Conservation (phyloP, 2,113 vertebrate genomes). For the Sapayoa aenigma region DNA sequence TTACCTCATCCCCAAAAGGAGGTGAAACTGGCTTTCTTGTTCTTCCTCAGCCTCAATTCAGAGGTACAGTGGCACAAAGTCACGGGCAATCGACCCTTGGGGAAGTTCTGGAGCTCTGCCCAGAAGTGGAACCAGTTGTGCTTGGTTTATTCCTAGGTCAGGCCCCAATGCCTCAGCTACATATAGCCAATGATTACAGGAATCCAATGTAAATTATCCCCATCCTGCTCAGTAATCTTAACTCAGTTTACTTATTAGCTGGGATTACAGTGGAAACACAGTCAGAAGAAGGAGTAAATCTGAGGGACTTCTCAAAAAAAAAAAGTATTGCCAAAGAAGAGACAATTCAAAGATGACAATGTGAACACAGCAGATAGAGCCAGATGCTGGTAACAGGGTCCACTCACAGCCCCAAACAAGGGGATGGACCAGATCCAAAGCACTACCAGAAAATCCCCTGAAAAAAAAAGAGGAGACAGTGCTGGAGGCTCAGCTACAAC, state of each 20-base stretch:
- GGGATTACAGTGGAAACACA: background rate
- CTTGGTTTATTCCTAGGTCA: background rate
- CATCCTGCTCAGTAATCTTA: background rate
- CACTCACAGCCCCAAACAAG: background rate
- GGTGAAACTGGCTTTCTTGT: background rate
- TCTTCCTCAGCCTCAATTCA: background rate
- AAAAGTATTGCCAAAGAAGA: background rate
- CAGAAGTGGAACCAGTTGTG: background rate
- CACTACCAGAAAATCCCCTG: accelerated
- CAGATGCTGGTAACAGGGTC: background rate
- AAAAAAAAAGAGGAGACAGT: background rate
- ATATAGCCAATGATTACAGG: background rate
- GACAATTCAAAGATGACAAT: background rate
- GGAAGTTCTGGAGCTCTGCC: background rate
- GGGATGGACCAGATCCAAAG: background rate
- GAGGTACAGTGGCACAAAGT: background rate
- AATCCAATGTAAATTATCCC: background rate
- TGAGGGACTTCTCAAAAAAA: background rate
- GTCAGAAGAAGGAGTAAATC: background rate
- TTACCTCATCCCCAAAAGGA: background rate
- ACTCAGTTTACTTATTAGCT: background rate
- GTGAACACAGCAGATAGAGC: background rate
- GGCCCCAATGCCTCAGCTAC: background rate
- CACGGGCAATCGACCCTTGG: background rate
- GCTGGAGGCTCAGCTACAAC: background rate